phyloP scores from a whole-genome alignment of 2,113 vertebrate species.

The Cyphomyrus plagiostoma region DNA sequence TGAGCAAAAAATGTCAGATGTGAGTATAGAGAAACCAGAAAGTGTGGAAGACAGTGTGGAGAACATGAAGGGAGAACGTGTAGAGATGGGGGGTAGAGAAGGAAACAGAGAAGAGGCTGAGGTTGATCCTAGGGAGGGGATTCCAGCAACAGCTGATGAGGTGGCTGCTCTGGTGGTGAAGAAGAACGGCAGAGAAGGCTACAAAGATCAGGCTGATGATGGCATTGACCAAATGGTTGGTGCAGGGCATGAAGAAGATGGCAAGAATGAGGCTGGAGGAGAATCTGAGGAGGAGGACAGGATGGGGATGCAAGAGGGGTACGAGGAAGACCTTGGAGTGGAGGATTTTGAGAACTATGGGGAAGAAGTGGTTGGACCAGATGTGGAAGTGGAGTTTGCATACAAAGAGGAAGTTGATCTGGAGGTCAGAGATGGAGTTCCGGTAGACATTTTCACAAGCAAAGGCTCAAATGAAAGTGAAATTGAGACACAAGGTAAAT shows the following conservation, averaged over 20 bases:
- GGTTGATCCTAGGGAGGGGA: not conserved
- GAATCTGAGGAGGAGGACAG: conserved; percentile 48
- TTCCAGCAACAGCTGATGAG: not conserved
- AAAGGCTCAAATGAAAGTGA: conserved; percentile 19
- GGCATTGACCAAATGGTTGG: conserved; percentile 47
- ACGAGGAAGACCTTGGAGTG: not conserved
- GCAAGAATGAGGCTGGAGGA: conserved; percentile 37
- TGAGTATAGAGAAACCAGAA: conserved; percentile 34
- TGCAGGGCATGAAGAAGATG: conserved; percentile 46
- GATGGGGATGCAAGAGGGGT: conserved; percentile 21
- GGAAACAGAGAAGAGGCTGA: not conserved
- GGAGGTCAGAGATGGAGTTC: not conserved
- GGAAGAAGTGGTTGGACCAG: not conserved
- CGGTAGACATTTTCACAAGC: not conserved
- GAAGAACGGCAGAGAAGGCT: not conserved
- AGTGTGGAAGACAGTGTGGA: not conserved
- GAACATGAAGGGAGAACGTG: not conserved
- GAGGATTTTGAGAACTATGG: not conserved
- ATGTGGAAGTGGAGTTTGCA: not conserved
- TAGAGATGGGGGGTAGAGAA: not conserved
- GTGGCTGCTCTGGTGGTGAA: not conserved
- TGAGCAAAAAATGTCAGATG: not conserved
- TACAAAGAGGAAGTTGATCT: not conserved
- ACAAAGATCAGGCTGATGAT: conserved; percentile 38
- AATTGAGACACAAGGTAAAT: conserved; percentile 41